Evolutionary conservation across 2,113 vertebrate genomes (phyloP).

Genomic region (Hydrolagus affinis): DNA sequence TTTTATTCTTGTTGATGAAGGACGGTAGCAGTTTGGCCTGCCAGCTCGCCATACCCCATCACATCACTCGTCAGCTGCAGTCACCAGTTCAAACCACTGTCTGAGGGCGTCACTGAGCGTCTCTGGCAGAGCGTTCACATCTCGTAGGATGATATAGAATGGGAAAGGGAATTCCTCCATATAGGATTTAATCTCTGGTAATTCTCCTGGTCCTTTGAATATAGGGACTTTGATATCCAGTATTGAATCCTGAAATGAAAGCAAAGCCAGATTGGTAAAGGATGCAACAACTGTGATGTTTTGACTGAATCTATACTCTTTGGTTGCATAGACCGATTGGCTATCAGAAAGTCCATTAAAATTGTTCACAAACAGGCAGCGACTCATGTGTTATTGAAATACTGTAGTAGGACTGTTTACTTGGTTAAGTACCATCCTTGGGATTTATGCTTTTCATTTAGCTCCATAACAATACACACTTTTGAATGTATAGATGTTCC

Average conservation of each 20-base stretch:
- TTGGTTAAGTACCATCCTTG: too few relatives aligned
- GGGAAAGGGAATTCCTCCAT: conserved; percentile 98
- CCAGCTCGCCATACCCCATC: background rate
- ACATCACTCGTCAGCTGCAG: conserved; percentile 61
- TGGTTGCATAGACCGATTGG: too few relatives aligned
- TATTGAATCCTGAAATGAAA: conserved; percentile 75
- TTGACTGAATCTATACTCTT: too few relatives aligned
- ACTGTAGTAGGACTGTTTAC: too few relatives aligned
- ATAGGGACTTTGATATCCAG: conserved; percentile 96
- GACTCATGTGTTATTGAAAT: background rate
- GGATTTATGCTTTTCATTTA: background rate
- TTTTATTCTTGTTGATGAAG: background rate
- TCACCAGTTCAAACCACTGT: conserved; percentile 96
- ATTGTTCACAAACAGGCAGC: background rate
- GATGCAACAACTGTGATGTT: background rate
- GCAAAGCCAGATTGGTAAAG: background rate
- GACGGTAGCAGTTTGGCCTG: background rate
- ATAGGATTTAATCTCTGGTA: conserved; percentile 91
- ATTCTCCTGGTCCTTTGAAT: conserved; percentile 79
- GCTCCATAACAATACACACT: background rate
- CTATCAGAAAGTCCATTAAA: too few relatives aligned
- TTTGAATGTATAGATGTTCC: background rate
- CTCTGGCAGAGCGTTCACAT: conserved; percentile 82
- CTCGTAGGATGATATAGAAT: conserved; percentile 86
- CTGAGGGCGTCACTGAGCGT: conserved; percentile 88